Conservation (phyloP, 2,113 vertebrate genomes). For the Notarius quadriscutis region DNA sequence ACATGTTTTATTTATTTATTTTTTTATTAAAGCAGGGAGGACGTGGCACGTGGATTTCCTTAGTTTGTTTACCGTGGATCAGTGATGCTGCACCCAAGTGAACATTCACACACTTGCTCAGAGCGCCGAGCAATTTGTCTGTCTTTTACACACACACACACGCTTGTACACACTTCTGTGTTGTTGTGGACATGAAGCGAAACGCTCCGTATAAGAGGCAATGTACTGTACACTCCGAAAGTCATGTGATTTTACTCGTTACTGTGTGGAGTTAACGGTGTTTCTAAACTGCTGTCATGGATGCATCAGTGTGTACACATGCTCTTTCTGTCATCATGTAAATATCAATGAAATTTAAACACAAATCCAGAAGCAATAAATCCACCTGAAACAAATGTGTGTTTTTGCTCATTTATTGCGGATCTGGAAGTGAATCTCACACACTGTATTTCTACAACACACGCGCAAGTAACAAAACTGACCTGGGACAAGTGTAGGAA, state of each 20-base stretch:
- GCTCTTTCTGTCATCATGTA: neutral
- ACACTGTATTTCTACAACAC: neutral
- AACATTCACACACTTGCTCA: conserved; percentile 63
- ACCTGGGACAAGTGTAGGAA: neutral
- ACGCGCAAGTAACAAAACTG: neutral
- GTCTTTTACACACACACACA: conserved; percentile 4
- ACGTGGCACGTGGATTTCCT: conserved; percentile 68
- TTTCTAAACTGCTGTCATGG: neutral
- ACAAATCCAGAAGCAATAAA: conserved; percentile 17
- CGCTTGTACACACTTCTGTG: conserved; percentile 9
- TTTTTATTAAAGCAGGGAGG: conserved; percentile 72
- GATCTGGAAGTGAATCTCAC: neutral
- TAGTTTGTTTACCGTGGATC: conserved; percentile 70
- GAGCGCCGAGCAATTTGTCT: conserved; percentile 35
- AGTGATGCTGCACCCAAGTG: conserved; percentile 63
- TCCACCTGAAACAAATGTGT: neutral
- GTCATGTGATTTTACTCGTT: conserved; percentile 14
- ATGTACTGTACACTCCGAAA: neutral
- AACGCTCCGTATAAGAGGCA: conserved; percentile 7
- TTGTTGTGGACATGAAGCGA: conserved; percentile 31
- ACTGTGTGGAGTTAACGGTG: conserved; percentile 9
- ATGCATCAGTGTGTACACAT: neutral
- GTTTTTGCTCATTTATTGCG: neutral
- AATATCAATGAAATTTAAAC: neutral
- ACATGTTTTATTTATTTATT: conserved; percentile 54